phyloP scores from a whole-genome alignment of 2,888 invertebrate genomes.

The Drosophila nr. perissopoda region DNA sequence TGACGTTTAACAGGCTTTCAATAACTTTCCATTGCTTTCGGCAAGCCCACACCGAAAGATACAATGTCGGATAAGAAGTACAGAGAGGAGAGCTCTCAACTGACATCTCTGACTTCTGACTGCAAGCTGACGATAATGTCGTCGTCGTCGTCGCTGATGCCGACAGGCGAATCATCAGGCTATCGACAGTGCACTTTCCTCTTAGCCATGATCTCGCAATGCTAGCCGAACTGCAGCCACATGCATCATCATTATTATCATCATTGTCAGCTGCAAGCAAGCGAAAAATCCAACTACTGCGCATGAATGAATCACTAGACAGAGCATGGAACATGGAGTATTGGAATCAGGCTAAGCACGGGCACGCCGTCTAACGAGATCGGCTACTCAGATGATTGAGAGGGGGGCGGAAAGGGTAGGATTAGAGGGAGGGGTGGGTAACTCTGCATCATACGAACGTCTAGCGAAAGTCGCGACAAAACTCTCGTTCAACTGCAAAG shows the following conservation, averaged over 20 bases:
- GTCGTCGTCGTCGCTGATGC: constrained; percentile 65
- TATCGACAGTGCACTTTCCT: constrained; percentile 64
- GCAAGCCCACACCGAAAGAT: constrained; percentile 74
- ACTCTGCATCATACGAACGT: constrained; percentile 62
- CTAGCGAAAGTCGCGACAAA: constrained; percentile 81
- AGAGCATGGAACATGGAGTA: constrained; percentile 24
- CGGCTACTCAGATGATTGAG: constrained; percentile 49
- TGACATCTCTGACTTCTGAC: constrained; percentile 71
- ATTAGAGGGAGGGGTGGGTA: not conserved
- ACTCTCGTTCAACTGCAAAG: constrained; percentile 60
- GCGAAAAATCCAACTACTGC: constrained; percentile 72
- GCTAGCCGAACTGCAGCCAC: constrained; percentile 36
- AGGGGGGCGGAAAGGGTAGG: not conserved
- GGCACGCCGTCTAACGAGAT: constrained; percentile 68
- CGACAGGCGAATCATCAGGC: constrained; percentile 75
- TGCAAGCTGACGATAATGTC: constrained; percentile 74
- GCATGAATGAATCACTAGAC: constrained; percentile 74
- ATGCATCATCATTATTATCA: constrained; percentile 76
- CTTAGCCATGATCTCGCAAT: constrained; percentile 23
- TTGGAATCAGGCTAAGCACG: constrained; percentile 52
- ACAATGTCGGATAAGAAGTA: constrained; percentile 71
- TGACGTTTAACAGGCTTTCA: constrained; percentile 69
- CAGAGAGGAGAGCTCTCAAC: constrained; percentile 56
- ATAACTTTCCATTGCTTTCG: constrained; percentile 72
- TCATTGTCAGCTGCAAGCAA: constrained; percentile 77